Evolutionary conservation across 2,888 invertebrate genomes (phyloP).

Genomic region (Tipula unca): DNA sequence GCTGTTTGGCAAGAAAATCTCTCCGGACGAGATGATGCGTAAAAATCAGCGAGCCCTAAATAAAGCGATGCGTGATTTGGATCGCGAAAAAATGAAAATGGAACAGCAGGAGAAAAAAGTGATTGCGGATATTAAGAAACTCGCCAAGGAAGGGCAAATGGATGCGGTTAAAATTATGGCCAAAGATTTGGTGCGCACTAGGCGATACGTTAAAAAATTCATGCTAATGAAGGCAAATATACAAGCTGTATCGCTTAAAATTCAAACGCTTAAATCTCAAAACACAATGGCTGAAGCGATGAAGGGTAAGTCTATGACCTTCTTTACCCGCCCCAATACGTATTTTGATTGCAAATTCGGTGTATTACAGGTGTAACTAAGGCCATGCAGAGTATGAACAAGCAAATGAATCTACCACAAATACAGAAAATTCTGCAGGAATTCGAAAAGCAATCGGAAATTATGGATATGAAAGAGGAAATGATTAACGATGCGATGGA

Average conservation of each 20-base stretch:
- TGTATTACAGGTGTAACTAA: conserved; percentile 68
- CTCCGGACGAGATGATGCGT: conserved; percentile 95
- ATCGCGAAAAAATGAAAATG: conserved; percentile 89
- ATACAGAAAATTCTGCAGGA: conserved; percentile 96
- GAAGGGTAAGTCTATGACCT: conserved; percentile 52
- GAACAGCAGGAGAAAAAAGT: conserved; percentile 99
- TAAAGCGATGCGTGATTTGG: conserved; percentile 96
- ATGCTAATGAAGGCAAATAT: conserved; percentile 99
- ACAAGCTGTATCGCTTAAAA: conserved; percentile 94
- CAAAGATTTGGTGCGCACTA: conserved; percentile 92
- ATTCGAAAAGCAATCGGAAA: conserved; percentile 98
- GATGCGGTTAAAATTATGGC: conserved; percentile 99
- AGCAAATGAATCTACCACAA: conserved; percentile 93
- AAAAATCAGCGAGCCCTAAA: conserved; percentile 97
- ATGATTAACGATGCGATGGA: conserved; percentile 99
- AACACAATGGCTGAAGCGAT: conserved; percentile 99
- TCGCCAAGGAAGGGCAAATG: conserved; percentile 99
- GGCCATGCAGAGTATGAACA: conserved; percentile 98
- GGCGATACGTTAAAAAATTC: conserved; percentile 94
- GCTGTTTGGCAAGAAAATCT: conserved; percentile 92
- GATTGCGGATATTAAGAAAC: conserved; percentile 95
- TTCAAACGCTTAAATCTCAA: conserved; percentile 94
- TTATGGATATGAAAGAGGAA: conserved; percentile 99
- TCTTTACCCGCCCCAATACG: no score
- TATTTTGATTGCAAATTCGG: neutral